A percentile compares a stretch with the other conserved stretches of the same genome.
Evolutionary conservation across 2,113 vertebrate genomes (phyloP).

Genomic region (Corynorhinus townsendii): DNA sequence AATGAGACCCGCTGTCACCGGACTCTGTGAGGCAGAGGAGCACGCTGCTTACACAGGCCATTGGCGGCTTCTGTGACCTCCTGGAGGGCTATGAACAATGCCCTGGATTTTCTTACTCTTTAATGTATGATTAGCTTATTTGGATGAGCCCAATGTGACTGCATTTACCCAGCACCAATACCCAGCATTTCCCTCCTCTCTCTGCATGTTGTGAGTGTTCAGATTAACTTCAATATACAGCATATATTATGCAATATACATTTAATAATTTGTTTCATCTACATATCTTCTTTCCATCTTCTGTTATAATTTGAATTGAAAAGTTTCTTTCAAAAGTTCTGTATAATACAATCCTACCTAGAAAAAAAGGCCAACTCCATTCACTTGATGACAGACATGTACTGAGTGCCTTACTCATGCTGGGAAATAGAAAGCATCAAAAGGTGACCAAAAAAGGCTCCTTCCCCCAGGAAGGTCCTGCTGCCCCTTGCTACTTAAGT

Average conservation of each 20-base stretch:
- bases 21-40: no score
- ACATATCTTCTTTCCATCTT: neutral
- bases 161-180: neutral
- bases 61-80: neutral
- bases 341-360: neutral
- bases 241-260: neutral
- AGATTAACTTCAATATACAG: neutral
- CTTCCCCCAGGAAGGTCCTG: neutral
- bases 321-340: neutral
- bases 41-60: neutral
- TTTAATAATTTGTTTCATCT: neutral
- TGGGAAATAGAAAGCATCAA: neutral
- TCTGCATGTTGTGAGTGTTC: neutral
- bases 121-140: neutral
- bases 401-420: neutral
- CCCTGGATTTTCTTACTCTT: neutral
- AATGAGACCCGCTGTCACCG: no score
- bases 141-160: neutral
- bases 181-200: neutral
- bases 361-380: neutral
- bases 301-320: neutral
- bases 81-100: neutral
- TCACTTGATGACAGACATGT: neutral
- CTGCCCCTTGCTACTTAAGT: no score
- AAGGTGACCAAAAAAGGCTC: neutral